These are phyloP conservation scores for Pygathrix nemaeus DNA, from an alignment of 2,113 vertebrate genomes.

Conservation along the genomic window DNA sequence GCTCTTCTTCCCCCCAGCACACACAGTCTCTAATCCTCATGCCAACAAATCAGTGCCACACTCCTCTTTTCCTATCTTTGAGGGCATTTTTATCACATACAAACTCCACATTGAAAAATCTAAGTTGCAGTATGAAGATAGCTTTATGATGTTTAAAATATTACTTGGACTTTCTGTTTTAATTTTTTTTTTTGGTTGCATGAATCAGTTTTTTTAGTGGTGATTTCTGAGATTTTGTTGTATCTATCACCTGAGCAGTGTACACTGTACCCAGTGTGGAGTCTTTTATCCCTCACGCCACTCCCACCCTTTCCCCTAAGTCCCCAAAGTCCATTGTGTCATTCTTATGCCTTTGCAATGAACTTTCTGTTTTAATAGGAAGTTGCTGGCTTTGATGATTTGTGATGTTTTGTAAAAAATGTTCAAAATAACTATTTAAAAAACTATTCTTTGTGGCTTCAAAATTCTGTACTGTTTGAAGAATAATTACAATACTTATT, in stretches of 20 bases:
- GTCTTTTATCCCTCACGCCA: too few species aligned
- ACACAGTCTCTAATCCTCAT: fast-evolving
- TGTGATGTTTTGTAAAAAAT: neutral
- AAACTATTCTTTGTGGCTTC: neutral
- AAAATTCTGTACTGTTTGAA: constrained; percentile 34
- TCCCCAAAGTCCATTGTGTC: too few species aligned
- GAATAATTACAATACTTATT: constrained; percentile 2
- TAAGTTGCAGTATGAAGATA: neutral
- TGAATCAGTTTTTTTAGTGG: too few species aligned
- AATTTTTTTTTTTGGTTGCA: neutral
- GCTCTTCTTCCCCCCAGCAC: neutral
- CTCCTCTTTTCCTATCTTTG: neutral
- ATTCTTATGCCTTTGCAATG: too few species aligned
- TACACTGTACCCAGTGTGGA: too few species aligned
- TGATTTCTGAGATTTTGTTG: too few species aligned
- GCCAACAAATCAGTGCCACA: fast-evolving
- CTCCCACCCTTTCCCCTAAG: too few species aligned
- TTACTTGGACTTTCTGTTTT: neutral
- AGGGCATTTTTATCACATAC: too few species aligned
- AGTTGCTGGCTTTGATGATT: neutral
- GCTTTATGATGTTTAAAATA: neutral
- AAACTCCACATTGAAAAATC: neutral
- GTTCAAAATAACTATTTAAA: neutral
- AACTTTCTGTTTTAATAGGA: neutral
- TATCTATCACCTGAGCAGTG: too few species aligned